Conservation (phyloP, 2,113 vertebrate genomes). For the Brachyhypopomus gauderio region DNA sequence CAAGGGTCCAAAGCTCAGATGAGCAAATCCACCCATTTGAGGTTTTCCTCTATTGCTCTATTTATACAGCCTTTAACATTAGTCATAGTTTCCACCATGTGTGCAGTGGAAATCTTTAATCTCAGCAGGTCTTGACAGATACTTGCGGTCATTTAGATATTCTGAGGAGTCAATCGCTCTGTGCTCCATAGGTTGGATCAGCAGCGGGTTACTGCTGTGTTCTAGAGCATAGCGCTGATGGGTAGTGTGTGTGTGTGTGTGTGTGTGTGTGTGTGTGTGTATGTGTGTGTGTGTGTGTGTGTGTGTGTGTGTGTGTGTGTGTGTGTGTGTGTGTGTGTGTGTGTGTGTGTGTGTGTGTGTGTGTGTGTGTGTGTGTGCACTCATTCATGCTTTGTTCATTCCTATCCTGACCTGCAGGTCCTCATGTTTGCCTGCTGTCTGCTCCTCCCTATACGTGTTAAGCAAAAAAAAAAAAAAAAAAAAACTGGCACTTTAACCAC, state of each 20-base stretch:
- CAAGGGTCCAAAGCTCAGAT: background rate
- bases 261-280: background rate
- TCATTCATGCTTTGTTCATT: background rate
- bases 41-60: slow-evolving; percentile 18
- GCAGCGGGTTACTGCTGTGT: no score
- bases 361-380: background rate
- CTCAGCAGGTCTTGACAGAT: background rate
- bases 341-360: background rate
- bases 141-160: background rate
- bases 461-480: background rate
- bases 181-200: no score
- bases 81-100: background rate
- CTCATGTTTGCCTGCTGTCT: background rate
- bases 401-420: background rate
- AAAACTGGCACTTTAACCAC: background rate
- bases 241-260: background rate
- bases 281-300: no score
- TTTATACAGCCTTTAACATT: slow-evolving; percentile 22
- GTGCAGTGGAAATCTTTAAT: background rate
- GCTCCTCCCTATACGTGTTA: background rate
- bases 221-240: background rate
- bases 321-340: no score
- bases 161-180: no score
- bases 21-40: slow-evolving; percentile 37
- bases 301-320: no score